Percentiles rank a stretch among this genome's conserved stretches.
Conservation (phyloP, 2,888 invertebrate genomes). For the Parasteatoda lunata region DNA sequence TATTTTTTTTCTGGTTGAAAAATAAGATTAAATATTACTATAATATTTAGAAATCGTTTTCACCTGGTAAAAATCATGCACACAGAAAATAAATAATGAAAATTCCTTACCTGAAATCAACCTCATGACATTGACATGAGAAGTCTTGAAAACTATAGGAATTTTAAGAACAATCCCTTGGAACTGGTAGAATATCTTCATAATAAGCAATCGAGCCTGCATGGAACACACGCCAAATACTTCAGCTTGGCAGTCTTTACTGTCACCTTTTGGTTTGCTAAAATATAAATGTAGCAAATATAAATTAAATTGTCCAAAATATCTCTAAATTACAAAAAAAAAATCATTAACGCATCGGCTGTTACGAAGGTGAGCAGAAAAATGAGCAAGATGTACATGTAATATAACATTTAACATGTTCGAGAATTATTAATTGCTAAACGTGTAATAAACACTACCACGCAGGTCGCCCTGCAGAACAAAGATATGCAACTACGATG, state of each 20-base stretch:
- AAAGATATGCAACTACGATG: too few species aligned
- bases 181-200: neutral
- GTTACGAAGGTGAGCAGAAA: too few species aligned
- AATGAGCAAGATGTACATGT: too few species aligned
- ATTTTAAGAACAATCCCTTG: constrained; percentile 12
- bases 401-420: too few species aligned
- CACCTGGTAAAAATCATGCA: neutral
- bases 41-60: neutral
- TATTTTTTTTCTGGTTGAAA: too few species aligned
- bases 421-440: too few species aligned
- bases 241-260: neutral
- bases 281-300: neutral
- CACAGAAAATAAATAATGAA: neutral
- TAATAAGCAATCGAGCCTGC: neutral
- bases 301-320: too few species aligned
- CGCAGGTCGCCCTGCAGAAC: too few species aligned
- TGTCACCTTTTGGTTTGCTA: neutral
- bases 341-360: too few species aligned
- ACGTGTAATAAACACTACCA: too few species aligned
- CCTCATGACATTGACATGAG: neutral
- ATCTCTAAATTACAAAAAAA: too few species aligned
- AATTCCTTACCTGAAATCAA: neutral
- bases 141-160: neutral
- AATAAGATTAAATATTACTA: too few species aligned
- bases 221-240: neutral